phyloP scores from a whole-genome alignment of 2,113 vertebrate genomes.

The Pituophis catenifer region DNA sequence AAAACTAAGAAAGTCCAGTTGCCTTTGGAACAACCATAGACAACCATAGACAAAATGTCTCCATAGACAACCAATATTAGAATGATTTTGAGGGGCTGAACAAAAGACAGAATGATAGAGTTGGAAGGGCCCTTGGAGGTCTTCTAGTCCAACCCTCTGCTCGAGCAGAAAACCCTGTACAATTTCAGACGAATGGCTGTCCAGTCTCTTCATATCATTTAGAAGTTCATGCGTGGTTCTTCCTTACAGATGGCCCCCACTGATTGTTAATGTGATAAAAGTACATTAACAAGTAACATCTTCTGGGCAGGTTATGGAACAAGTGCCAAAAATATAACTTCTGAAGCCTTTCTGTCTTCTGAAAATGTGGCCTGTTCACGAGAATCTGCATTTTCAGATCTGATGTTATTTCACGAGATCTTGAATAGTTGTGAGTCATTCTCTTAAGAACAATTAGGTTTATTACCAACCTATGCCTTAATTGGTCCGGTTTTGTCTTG shows the following conservation, averaged over 20 bases:
- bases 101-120: not conserved
- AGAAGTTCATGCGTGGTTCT: not conserved
- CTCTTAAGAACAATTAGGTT: constrained; percentile 49
- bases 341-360: not conserved
- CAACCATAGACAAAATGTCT: no score
- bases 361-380: no score
- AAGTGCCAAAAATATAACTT: not conserved
- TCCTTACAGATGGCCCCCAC: not conserved
- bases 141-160: no score
- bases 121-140: not conserved
- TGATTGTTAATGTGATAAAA: not conserved
- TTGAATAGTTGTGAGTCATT: constrained; percentile 60
- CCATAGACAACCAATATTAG: no score
- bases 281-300: not conserved
- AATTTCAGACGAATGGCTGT: no score
- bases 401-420: constrained; percentile 15
- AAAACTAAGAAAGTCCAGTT: no score
- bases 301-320: not conserved
- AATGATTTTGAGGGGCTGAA: no score
- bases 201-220: no score
- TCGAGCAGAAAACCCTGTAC: no score
- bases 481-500: constrained; percentile 22
- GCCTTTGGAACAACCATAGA: no score
- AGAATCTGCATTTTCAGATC: not conserved
- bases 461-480: constrained; percentile 48